A percentile compares a stretch with the other conserved stretches of the same genome.
Evolutionary conservation across 2,888 invertebrate species (phyloP).

Genomic region (Mesorhabditis spiculigera): DNA sequence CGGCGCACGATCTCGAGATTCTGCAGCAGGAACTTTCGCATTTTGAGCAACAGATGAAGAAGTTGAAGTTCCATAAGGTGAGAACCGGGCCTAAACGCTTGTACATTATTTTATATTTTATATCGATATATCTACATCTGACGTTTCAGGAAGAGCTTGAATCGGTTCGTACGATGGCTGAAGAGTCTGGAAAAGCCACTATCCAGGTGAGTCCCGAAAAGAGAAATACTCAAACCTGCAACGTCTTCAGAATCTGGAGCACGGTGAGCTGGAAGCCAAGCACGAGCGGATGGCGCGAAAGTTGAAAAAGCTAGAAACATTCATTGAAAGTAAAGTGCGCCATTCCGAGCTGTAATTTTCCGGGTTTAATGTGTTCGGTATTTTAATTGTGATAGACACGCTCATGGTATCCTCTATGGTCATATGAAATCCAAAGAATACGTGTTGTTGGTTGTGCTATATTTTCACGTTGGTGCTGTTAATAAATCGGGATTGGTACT

Average conservation of each 20-base stretch:
- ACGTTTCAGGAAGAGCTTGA: not conserved
- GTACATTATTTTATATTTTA: no score
- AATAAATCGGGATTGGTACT: no score
- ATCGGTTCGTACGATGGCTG: not conserved
- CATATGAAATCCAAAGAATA: no score
- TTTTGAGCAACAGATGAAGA: slow-evolving; percentile 43
- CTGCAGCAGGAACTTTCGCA: slow-evolving; percentile 39
- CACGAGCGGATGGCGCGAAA: slow-evolving; percentile 43
- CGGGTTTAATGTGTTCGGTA: not conserved
- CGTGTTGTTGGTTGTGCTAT: no score
- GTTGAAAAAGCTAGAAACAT: slow-evolving; percentile 44
- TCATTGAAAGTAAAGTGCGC: slow-evolving; percentile 38
- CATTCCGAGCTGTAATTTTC: slow-evolving; percentile 28
- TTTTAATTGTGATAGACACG: no score
- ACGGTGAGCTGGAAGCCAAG: slow-evolving; percentile 32
- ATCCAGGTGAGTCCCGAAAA: not conserved
- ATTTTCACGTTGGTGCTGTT: no score
- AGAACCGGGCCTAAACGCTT: not conserved
- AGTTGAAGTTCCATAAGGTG: slow-evolving; percentile 41
- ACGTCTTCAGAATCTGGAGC: slow-evolving; percentile 22
- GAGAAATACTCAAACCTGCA: not conserved
- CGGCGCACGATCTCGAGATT: slow-evolving; percentile 23
- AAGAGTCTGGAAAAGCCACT: not conserved
- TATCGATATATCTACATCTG: not conserved
- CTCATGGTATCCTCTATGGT: no score